phyloP scores from a whole-genome alignment of 2,888 invertebrate species.

The Microctonus aethiopoides region DNA sequence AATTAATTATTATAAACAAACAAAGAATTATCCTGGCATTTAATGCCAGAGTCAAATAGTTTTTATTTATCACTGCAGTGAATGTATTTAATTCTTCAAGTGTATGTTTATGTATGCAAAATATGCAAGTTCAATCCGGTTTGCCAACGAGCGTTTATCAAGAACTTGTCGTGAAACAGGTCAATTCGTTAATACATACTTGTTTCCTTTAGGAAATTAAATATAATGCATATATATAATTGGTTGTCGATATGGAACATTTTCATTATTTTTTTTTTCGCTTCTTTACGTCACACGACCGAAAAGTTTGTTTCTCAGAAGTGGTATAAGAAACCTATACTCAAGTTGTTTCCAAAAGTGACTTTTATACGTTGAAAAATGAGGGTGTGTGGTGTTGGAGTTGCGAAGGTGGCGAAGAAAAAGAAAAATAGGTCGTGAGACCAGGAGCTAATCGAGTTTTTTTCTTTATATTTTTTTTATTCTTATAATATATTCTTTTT shows the following conservation, averaged over 20 bases:
- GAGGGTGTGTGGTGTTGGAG: background rate
- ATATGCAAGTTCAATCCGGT: conserved; percentile 18
- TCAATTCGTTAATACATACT: conserved; percentile 30
- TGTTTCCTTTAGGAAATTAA: conserved; percentile 16
- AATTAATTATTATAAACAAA: too few relatives aligned
- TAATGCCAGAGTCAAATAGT: too few relatives aligned
- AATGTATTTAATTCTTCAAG: too few relatives aligned
- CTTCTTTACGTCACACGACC: background rate
- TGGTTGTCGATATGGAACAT: background rate
- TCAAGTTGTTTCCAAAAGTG: background rate
- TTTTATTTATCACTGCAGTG: background rate
- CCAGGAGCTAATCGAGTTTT: conserved; percentile 6
- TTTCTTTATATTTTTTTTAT: background rate
- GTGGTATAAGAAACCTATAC: conserved; percentile 1
- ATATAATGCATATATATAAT: conserved; percentile 4
- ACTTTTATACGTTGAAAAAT: background rate
- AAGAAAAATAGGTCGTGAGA: background rate
- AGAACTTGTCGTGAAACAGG: conserved; percentile 22
- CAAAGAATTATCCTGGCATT: too few relatives aligned
- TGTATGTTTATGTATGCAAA: background rate
- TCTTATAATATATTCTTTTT: background rate
- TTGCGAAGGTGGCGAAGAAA: background rate
- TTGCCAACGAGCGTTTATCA: conserved; percentile 27
- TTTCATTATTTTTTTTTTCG: background rate
- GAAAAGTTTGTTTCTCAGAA: background rate